Conservation (phyloP, 2,113 vertebrate genomes). For the Prolemur simus region DNA sequence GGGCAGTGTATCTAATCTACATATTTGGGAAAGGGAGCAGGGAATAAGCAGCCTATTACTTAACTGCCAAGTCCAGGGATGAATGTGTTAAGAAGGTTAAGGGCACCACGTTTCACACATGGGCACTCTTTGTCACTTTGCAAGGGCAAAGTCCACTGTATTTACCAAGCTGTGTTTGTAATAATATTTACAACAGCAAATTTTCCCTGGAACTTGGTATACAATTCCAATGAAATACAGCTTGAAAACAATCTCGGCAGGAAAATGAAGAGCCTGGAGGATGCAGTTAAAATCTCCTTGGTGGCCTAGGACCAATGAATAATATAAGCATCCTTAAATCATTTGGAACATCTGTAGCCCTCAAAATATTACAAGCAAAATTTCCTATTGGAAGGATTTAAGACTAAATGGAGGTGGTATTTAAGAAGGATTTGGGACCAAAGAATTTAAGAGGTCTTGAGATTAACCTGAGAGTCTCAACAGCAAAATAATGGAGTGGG, state of each 20-base stretch:
- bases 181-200: not conserved
- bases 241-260: not conserved
- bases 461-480: not conserved
- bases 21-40: not conserved
- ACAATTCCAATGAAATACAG: rapidly evolving
- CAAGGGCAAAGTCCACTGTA: not conserved
- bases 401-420: not conserved
- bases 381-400: not conserved
- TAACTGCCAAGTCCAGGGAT: no score
- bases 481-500: not conserved
- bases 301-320: not conserved
- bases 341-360: not conserved
- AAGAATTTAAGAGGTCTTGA: not conserved
- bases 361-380: not conserved
- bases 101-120: rapidly evolving
- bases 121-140: not conserved
- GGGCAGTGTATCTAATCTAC: not conserved
- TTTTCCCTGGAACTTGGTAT: not conserved
- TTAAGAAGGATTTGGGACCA: not conserved
- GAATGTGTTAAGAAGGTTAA: not conserved
- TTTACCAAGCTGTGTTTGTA: not conserved
- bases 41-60: not conserved
- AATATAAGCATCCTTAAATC: not conserved
- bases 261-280: not conserved
- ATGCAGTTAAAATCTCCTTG: not conserved